phyloP scores from a whole-genome alignment of 2,797 vertebrate species.

The Rhinichthys osculus region DNA sequence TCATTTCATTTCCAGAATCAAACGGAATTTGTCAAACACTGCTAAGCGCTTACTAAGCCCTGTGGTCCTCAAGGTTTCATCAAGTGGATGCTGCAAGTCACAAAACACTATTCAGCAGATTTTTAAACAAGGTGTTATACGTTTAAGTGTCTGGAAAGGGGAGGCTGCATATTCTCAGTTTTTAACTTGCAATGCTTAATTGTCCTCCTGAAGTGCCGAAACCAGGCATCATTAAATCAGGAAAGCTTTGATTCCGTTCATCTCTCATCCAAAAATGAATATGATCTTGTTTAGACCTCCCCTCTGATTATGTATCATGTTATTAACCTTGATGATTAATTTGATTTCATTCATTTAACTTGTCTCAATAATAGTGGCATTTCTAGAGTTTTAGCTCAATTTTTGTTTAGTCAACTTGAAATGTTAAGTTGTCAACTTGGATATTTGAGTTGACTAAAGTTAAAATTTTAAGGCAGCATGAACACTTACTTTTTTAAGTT shows the following conservation, averaged over 20 bases:
- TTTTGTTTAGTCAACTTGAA: too few species aligned
- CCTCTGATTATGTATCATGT: background rate
- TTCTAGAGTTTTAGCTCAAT: background rate
- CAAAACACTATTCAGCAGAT: constrained; percentile 24
- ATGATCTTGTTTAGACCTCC: background rate
- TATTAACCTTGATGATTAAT: background rate
- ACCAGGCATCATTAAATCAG: background rate
- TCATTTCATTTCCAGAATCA: constrained; percentile 28
- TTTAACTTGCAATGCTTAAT: background rate
- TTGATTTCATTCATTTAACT: background rate
- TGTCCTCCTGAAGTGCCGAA: background rate
- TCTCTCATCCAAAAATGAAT: background rate
- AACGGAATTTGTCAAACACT: constrained; percentile 23
- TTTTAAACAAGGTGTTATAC: constrained; percentile 7
- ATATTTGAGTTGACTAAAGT: too few species aligned
- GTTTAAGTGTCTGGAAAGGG: background rate
- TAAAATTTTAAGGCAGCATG: too few species aligned
- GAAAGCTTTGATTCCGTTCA: background rate
- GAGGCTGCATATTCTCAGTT: background rate
- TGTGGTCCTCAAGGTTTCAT: background rate
- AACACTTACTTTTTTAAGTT: too few species aligned
- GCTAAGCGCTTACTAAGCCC: background rate
- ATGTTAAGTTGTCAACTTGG: too few species aligned
- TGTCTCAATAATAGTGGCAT: background rate
- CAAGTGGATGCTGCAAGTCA: background rate